These are phyloP conservation scores for Parapsyche elsis DNA, from an alignment of 1,140 invertebrate genomes.

Conservation along the genomic window DNA sequence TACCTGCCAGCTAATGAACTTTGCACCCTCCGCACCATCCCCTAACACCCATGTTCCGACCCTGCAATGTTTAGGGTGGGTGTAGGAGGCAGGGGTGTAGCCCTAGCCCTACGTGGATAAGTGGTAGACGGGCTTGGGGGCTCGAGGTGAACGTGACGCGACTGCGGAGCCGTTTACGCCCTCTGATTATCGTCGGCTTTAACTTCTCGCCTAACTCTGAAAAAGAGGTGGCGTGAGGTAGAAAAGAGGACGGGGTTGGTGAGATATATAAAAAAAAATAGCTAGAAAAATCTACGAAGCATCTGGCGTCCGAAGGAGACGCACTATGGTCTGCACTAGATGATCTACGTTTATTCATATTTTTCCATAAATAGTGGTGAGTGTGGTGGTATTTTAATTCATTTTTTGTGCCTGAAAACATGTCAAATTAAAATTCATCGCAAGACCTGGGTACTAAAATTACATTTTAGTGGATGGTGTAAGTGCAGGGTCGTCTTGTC, in stretches of 20 bases:
- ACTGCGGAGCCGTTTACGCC: conserved; percentile 66
- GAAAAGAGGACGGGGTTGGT: background rate
- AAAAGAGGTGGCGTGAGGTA: background rate
- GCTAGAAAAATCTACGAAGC: no score
- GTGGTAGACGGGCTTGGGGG: conserved; percentile 34
- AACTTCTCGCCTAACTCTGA: background rate
- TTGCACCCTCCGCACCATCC: conserved; percentile 64
- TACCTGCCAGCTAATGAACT: conserved; percentile 70
- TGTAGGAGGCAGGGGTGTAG: conserved; percentile 57
- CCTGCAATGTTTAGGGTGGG: conserved; percentile 56
- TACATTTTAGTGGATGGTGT: no score
- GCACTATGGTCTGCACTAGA: no score
- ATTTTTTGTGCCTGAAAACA: no score
- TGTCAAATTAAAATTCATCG: no score
- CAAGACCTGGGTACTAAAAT: no score
- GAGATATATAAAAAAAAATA: background rate
- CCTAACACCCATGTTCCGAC: background rate
- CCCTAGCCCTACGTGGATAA: conserved; percentile 45
- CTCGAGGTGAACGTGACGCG: conserved; percentile 62
- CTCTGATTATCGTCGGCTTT: conserved; percentile 52
- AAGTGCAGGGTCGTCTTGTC: no score
- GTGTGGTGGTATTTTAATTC: no score
- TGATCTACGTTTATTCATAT: no score
- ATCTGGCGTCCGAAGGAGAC: no score
- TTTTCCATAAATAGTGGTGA: no score